Percentiles rank a stretch among this genome's conserved stretches.
Evolutionary conservation across 92 coral and sea anemone genomes (phyloP).

Genomic region (Pocillopora meandrina): DNA sequence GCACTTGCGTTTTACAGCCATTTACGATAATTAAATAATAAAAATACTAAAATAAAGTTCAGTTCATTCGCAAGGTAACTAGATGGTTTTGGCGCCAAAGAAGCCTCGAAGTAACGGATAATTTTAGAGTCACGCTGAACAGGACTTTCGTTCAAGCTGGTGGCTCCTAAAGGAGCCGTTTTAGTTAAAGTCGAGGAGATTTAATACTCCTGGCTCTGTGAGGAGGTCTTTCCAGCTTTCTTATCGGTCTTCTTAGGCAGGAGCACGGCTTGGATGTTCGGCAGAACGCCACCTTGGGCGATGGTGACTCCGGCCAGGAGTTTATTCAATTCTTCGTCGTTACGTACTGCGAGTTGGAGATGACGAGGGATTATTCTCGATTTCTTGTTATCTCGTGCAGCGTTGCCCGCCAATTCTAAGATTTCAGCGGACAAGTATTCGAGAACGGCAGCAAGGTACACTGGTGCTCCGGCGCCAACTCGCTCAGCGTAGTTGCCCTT

Average conservation of each 20-base stretch:
- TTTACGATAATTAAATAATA: too few species aligned
- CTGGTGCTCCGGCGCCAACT: constrained; percentile 86
- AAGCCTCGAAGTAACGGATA: too few species aligned
- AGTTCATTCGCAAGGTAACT: neutral
- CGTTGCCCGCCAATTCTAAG: constrained; percentile 84
- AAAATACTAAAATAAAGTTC: too few species aligned
- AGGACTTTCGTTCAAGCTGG: constrained; percentile 40
- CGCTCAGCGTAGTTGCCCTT: constrained; percentile 76
- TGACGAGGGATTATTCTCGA: constrained; percentile 80
- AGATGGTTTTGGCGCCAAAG: constrained; percentile 38
- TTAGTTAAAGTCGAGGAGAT: neutral
- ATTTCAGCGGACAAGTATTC: constrained; percentile 85
- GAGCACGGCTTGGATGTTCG: constrained; percentile 80
- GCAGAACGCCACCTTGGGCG: constrained; percentile 81
- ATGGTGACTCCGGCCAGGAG: constrained; percentile 80
- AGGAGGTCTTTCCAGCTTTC: constrained; percentile 50
- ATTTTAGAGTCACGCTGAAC: neutral
- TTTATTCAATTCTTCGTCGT: constrained; percentile 81
- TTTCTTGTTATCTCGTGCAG: constrained; percentile 85
- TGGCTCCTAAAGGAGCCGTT: constrained; percentile 95
- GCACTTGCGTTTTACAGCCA: too few species aligned
- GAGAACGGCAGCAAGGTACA: constrained; percentile 79
- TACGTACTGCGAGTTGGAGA: constrained; percentile 76
- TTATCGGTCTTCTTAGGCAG: constrained; percentile 69
- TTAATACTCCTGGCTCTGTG: constrained; percentile 78